A percentile compares a stretch with the other conserved stretches of the same genome.
These are phyloP conservation scores for Molorchus minor DNA, from an alignment of 2,888 invertebrate genomes.

Conservation along the genomic window DNA sequence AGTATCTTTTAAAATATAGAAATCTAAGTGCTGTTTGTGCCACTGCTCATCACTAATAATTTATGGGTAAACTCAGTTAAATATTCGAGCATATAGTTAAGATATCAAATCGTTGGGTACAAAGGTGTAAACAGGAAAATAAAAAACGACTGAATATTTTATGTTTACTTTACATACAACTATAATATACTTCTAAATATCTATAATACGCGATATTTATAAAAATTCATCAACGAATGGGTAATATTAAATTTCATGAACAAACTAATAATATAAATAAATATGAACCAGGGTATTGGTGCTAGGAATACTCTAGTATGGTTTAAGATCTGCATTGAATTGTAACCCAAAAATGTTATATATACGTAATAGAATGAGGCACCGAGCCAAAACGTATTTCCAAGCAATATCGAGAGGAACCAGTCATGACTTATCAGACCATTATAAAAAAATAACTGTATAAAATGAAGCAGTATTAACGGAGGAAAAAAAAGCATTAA, in stretches of 20 bases:
- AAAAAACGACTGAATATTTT: background rate
- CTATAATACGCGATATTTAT: constrained; percentile 79
- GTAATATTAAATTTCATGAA: constrained; percentile 85
- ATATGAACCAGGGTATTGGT: constrained; percentile 78
- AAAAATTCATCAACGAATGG: constrained; percentile 80
- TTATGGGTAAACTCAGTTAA: too few relatives aligned
- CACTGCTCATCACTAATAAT: too few relatives aligned
- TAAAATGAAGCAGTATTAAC: constrained; percentile 89
- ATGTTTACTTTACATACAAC: constrained; percentile 4
- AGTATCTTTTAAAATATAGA: too few relatives aligned
- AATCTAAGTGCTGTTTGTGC: too few relatives aligned
- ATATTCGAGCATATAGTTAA: too few relatives aligned
- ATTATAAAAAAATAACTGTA: constrained; percentile 89
- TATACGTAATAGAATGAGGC: constrained; percentile 91
- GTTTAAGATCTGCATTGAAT: constrained; percentile 85
- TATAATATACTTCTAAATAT: constrained; percentile 1
- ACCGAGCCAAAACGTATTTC: constrained; percentile 91
- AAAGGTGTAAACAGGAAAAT: too few relatives aligned
- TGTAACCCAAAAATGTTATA: constrained; percentile 96
- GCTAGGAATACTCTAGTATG: constrained; percentile 85
- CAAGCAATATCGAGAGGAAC: constrained; percentile 63
- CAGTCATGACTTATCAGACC: constrained; percentile 65
- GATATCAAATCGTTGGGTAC: too few relatives aligned
- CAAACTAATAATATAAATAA: constrained; percentile 80
- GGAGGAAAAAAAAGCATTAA: constrained; percentile 99